Evolutionary conservation across 2,113 vertebrate species (phyloP), one percentile per base, ranked within the genome.

Genomic region (Myotis lucifugus): DNA sequence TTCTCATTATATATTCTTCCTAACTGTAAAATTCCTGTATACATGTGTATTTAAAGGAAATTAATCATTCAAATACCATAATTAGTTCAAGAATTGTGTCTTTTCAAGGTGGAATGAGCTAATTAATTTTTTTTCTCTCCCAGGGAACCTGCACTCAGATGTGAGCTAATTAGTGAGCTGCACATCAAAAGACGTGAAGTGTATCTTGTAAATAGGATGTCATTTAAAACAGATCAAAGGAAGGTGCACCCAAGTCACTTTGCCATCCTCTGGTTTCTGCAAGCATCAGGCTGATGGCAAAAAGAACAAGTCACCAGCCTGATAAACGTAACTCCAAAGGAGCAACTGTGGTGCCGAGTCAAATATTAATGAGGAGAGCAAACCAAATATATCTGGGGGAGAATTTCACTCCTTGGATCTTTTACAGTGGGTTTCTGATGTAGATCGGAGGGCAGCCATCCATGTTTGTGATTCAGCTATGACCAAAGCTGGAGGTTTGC

Each of bases 51-150:
- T 97, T 94, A 97, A 97, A 96, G 87, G 83, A 95, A 79, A 97
- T 96, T 97, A 97, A 97, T 97, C 96, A 97, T 96, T 92, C 93
- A 96, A 96, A 96, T 97, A 83, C 90, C 93, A 84, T 69, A 94
- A 97, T 97, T 97, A 97, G 93, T 88, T 97, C 93, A 97, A 90
- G 93, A 96, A 97, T 97, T 96, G 95, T 96, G 87, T 97, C 97
- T 96, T 97, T 97, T 97, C 0, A 40, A 86, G 93, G 96, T 86
- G 81, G 94, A 96, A 97, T 72, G 92, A 95, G 69, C 96, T 97
- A 96, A 98, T 97, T 97, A 97, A 94, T 95, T 95, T 90, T 94
- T 94, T 95, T 90, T 93, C 25, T 48, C 85, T 96, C 91, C 90
- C 90, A 94, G 90, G 91, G 85, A 98, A 94, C 0, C 89, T 92